Conservation (phyloP, 92 coral and sea anemone species). For the Hydrozoanthus gracilis region DNA sequence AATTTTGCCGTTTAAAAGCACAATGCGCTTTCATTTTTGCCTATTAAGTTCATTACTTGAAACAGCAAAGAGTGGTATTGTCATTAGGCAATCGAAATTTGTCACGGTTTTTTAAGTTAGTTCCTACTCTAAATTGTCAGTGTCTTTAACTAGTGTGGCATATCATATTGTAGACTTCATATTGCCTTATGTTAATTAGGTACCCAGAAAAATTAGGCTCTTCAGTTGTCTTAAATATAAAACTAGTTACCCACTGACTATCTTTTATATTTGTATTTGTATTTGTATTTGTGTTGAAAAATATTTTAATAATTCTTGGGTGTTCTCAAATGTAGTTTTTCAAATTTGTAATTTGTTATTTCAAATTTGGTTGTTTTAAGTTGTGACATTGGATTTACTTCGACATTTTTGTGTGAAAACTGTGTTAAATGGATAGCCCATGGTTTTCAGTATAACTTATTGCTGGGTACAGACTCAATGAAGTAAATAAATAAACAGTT, state of each 20-base stretch:
- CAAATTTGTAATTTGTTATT: background rate
- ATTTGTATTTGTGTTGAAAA: conserved; percentile 22
- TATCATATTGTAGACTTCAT: too few species aligned
- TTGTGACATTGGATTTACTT: background rate
- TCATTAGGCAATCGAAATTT: background rate
- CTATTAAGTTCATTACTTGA: background rate
- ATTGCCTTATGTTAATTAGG: background rate
- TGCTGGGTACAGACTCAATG: background rate
- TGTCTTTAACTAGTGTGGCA: too few species aligned
- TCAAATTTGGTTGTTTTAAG: background rate
- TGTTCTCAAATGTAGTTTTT: background rate
- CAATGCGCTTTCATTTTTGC: conserved; percentile 2
- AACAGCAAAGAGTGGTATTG: background rate
- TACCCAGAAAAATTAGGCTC: background rate
- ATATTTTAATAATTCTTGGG: background rate
- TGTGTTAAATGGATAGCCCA: background rate
- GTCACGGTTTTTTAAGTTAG: background rate
- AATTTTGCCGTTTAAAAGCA: background rate
- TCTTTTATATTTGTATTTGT: background rate
- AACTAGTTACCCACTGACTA: background rate
- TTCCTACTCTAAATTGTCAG: too few species aligned
- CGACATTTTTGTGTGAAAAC: background rate
- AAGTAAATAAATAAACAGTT: background rate
- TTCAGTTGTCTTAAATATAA: background rate
- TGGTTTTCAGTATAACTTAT: background rate